Evolutionary conservation across 2,113 vertebrate species (phyloP).

Genomic region (Pontoporia blainvillei): DNA sequence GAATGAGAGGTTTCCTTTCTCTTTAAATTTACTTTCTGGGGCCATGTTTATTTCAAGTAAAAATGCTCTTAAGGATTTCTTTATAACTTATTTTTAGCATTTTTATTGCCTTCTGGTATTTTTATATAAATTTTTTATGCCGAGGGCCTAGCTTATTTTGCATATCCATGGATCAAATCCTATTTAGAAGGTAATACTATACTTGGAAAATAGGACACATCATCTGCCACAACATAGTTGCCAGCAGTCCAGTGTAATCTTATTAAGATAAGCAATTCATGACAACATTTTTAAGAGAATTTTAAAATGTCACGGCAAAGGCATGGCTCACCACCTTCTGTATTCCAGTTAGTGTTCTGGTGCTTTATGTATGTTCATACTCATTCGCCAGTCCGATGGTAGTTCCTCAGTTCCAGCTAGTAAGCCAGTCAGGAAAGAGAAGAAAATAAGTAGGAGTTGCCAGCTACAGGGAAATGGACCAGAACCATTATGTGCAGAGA

Average conservation of each 20-base stretch:
- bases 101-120: neutral
- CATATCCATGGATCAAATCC: neutral
- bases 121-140: neutral
- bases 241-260: neutral
- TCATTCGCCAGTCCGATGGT: neutral
- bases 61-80: neutral
- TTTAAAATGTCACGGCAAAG: neutral
- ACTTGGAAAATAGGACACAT: neutral
- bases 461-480: neutral
- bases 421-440: neutral
- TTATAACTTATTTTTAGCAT: neutral
- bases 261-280: neutral
- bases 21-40: neutral
- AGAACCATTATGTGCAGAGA: neutral
- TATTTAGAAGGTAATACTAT: neutral
- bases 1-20: neutral
- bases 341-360: too few species aligned
- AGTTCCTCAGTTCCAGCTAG: neutral
- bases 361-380: rapidly evolving
- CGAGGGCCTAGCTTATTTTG: neutral
- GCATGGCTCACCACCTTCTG: too few species aligned
- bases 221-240: neutral
- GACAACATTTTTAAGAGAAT: neutral
- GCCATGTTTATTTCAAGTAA: neutral
- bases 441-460: neutral